Percentiles rank a stretch among this genome's conserved stretches.
Evolutionary conservation across 2,113 vertebrate species (phyloP).

Genomic region (Anhinga anhinga): DNA sequence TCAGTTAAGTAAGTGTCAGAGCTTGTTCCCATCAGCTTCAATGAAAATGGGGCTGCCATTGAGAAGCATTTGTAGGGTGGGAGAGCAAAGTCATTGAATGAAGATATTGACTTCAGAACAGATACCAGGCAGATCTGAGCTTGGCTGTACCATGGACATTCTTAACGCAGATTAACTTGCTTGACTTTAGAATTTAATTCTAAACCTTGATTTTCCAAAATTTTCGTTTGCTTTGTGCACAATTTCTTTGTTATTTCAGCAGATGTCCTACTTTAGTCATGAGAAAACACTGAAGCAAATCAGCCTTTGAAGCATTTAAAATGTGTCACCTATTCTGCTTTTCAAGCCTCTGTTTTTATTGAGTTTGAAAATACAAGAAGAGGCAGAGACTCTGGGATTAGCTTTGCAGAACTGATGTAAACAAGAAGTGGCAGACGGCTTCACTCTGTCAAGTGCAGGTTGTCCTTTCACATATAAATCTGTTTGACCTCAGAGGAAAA

Average conservation of each 20-base stretch:
- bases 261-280: neutral
- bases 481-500: conserved; percentile 27
- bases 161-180: neutral
- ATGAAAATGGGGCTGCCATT: neutral
- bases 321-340: neutral
- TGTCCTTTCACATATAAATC: conserved; percentile 55
- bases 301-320: neutral
- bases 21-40: neutral
- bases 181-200: neutral
- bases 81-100: neutral
- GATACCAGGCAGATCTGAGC: neutral
- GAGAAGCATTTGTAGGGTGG: neutral
- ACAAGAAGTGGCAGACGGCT: neutral
- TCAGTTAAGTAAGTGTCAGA: neutral
- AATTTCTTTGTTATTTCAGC: neutral
- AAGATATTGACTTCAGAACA: neutral
- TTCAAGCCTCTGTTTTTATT: neutral
- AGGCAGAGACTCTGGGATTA: neutral
- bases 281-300: neutral
- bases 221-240: neutral
- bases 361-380: neutral
- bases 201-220: neutral
- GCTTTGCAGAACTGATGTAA: neutral
- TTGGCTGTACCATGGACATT: neutral
- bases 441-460: neutral